Evolutionary conservation across 2,888 invertebrate species (phyloP), one percentile per base, ranked within the genome.

Genomic region (Cephonodes hylas): DNA sequence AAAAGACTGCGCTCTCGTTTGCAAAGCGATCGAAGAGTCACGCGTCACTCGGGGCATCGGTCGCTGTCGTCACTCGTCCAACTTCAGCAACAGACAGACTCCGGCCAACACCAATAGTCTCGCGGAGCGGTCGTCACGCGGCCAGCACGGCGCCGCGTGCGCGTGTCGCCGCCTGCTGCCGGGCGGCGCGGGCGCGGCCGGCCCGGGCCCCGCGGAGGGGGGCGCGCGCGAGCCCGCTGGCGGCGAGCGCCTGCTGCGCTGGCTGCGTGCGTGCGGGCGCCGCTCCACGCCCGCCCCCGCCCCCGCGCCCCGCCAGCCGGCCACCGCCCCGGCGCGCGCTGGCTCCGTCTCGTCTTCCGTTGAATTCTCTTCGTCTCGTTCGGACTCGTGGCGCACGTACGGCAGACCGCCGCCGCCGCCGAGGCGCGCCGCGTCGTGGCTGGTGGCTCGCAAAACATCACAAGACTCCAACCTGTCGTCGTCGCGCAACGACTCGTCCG

Each of bases 1-100:
- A 88, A 98, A 98, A 88, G 99, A 99, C 90, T 99, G 99, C 90
- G 97, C 98, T 2, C 95, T 97, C 83, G 96, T 99, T 63, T 99
- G 98, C 90, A 98, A 98, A 85, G 97, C 98, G 20, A 97, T 99
- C 74, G 99, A 99, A 85, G 99, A 98, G 88, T 97, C 97, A 42
- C 93, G 98, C 58, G 98, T 98, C 10, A 97, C 97, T 3, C 93
- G 97, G 64, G 97, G 97, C 62, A 97, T 97, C 75, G 97, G 97
- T 13, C 93, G 97, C 66, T 97, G 97, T 81, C 92, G 97, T 15
- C 97, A 97, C 87, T 96, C 96, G 73, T 96, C 96, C 66, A 97
- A 97, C 88, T 97, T 97, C 86, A 96, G 96, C 83, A 97, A 97
- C 87, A 93, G 97, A 2, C 96, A 97, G 87, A 97, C 97, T 18